A percentile compares a stretch with the other conserved stretches of the same genome.
phyloP scores from a whole-genome alignment of 2,888 invertebrate species.

The Heteromurus nitidus region DNA sequence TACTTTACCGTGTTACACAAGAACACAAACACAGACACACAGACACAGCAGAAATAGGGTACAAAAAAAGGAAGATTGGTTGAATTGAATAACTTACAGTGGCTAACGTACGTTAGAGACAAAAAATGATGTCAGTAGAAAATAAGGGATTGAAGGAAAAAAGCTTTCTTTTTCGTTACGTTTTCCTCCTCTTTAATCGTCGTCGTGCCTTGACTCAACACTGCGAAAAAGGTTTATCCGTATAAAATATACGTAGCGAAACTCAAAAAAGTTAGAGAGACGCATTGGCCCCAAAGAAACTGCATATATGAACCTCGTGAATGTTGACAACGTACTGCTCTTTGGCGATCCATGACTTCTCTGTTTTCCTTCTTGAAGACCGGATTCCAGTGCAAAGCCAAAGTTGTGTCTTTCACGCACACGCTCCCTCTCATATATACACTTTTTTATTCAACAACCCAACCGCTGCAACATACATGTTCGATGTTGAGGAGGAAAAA shows the following conservation, averaged over 20 bases:
- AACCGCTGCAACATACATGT: no score
- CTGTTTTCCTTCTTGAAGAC: slow-evolving; percentile 53
- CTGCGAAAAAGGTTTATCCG: slow-evolving; percentile 4
- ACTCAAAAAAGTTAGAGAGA: slow-evolving; percentile 22
- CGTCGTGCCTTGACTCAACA: background rate
- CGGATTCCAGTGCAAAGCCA: slow-evolving; percentile 30
- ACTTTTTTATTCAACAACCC: no score
- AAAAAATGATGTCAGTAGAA: slow-evolving; percentile 53
- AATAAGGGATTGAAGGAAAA: slow-evolving; percentile 41
- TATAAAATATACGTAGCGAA: slow-evolving; percentile 6
- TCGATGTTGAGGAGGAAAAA: background rate
- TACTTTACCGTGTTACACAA: background rate
- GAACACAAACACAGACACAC: background rate
- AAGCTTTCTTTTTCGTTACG: background rate
- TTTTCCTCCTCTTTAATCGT: slow-evolving; percentile 32
- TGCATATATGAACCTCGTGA: slow-evolving; percentile 47
- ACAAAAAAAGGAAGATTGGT: slow-evolving; percentile 18
- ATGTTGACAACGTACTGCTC: slow-evolving; percentile 67
- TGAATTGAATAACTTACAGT: slow-evolving; percentile 37
- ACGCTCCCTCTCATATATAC: background rate
- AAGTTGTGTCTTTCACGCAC: background rate
- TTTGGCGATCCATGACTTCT: slow-evolving; percentile 53
- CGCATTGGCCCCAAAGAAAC: slow-evolving; percentile 42
- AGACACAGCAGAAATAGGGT: background rate
- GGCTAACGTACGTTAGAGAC: slow-evolving; percentile 44